Conservation (phyloP, 2,797 vertebrate genomes). For the Sylvilagus floridanus region DNA sequence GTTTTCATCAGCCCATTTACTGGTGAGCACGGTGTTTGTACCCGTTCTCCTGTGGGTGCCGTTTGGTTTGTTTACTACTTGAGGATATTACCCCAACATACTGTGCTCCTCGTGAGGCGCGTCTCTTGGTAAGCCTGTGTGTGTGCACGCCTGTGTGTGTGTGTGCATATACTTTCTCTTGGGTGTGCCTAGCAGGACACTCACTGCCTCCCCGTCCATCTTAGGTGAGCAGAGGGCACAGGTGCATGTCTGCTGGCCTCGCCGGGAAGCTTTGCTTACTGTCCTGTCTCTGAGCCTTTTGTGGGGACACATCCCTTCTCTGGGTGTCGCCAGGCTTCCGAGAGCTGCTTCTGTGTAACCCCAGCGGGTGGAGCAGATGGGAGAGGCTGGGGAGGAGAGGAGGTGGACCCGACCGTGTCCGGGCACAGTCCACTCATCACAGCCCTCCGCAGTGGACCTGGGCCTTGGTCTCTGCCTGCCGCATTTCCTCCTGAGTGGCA, state of each 20-base stretch:
- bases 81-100: neutral
- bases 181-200: neutral
- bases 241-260: neutral
- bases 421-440: neutral
- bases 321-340: neutral
- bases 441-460: neutral
- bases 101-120: neutral
- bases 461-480: neutral
- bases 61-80: neutral
- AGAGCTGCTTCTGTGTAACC: neutral
- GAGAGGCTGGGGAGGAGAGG: neutral
- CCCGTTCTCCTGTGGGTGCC: neutral
- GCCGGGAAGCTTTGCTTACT: neutral
- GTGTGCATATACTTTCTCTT: neutral
- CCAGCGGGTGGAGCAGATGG: neutral
- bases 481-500: neutral
- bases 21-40: neutral
- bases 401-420: fast-evolving
- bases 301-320: neutral
- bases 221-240: neutral
- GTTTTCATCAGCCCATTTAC: neutral
- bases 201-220: neutral
- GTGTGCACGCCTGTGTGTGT: too few relatives aligned
- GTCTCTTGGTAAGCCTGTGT: neutral
- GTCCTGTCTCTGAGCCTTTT: neutral